These are phyloP conservation scores for Alsophila aescularia DNA, from an alignment of 2,888 invertebrate species.

Conservation along the genomic window DNA sequence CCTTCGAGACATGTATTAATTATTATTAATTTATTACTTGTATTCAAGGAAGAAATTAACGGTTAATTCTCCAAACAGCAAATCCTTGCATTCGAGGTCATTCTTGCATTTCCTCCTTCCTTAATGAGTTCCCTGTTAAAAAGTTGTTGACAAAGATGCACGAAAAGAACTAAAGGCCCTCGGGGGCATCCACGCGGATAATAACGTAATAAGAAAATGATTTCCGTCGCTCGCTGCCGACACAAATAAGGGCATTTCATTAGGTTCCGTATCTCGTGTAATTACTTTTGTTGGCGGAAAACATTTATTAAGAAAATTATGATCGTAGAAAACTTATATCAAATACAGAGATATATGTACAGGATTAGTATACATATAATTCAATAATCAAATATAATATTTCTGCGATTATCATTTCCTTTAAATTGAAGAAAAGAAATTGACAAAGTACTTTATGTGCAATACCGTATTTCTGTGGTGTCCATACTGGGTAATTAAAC, in stretches of 20 bases:
- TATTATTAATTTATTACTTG: not conserved
- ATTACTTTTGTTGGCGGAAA: slow-evolving; percentile 21
- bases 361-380: too few relatives aligned
- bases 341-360: too few relatives aligned
- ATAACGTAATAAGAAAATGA: slow-evolving; percentile 43
- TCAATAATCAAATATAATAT: too few relatives aligned
- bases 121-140: slow-evolving; percentile 56
- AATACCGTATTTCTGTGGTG: too few relatives aligned
- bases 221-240: slow-evolving; percentile 5
- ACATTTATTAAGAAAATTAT: slow-evolving; percentile 8
- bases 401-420: too few relatives aligned
- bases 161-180: slow-evolving; percentile 48
- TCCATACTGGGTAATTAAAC: too few relatives aligned
- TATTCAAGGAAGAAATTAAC: not conserved
- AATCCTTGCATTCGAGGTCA: slow-evolving; percentile 44
- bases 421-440: too few relatives aligned
- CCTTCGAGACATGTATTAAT: too few relatives aligned
- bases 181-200: slow-evolving; percentile 55
- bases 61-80: not conserved
- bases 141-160: slow-evolving; percentile 39
- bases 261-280: slow-evolving; percentile 19
- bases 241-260: slow-evolving; percentile 20
- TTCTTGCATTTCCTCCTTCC: slow-evolving; percentile 55
- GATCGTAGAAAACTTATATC: not conserved
- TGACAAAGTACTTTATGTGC: too few relatives aligned